A percentile compares a stretch with the other conserved stretches of the same genome.
These are phyloP conservation scores for Troides oblongomaculatus DNA, from an alignment of 2,888 invertebrate species.

Conservation along the genomic window DNA sequence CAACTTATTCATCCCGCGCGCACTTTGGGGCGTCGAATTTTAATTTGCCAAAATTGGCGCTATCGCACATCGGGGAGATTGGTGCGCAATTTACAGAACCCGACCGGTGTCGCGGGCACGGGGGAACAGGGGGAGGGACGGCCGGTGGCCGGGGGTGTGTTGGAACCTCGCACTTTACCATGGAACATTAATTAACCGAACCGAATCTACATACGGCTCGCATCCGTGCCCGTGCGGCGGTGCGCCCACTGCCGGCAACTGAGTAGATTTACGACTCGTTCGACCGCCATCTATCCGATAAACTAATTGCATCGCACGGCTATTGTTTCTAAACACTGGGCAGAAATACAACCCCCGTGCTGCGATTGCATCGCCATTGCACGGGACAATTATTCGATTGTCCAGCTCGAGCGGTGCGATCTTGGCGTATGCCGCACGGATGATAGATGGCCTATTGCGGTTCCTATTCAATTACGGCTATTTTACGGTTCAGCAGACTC, in stretches of 20 bases:
- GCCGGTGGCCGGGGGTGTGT: conserved; percentile 39
- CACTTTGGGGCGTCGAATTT: conserved; percentile 45
- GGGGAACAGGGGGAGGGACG: too few relatives aligned
- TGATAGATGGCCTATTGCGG: conserved; percentile 35
- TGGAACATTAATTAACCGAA: conserved; percentile 77
- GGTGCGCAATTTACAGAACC: conserved; percentile 74
- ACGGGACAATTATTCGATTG: conserved; percentile 61
- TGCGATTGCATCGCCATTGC: conserved; percentile 49
- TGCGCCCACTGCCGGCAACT: conserved; percentile 69
- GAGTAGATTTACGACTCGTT: conserved; percentile 76
- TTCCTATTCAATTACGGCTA: conserved; percentile 26
- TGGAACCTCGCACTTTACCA: conserved; percentile 69
- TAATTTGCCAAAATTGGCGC: conserved; percentile 66
- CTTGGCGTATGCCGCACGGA: conserved; percentile 39
- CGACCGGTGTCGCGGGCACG: conserved; percentile 53
- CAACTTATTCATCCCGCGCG: conserved; percentile 9
- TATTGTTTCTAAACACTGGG: conserved; percentile 76
- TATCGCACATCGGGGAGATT: conserved; percentile 68
- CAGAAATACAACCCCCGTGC: conserved; percentile 55
- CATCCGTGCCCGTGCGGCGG: conserved; percentile 47
- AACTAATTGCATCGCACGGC: conserved; percentile 76
- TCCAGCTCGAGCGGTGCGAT: conserved; percentile 48
- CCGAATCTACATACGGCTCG: conserved; percentile 75
- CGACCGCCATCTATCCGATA: conserved; percentile 77
- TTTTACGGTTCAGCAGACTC: conserved; percentile 12